Base-by-base conservation (phyloP, 2,888 invertebrate species). In the Harpalus rufipes region DNA sequence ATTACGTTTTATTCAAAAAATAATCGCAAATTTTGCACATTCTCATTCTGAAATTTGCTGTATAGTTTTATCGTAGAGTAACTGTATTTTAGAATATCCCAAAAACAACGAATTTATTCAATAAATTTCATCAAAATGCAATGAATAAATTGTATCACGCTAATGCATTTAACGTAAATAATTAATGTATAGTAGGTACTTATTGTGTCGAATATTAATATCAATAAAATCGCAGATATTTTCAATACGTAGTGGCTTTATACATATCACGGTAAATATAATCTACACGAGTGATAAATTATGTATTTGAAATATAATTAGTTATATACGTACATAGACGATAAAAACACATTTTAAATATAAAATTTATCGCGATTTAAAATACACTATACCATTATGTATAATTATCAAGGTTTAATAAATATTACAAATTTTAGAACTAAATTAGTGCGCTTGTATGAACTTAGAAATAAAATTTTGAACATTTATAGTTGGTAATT, bases 161-260 rank as follows among this genome's bases (percentile, higher is more conserved):
- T 78, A 61, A 79, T 7, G 21, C 79, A 79, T 79, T 14, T 39
- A 59, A 58, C 25, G 32, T 58, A 78, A 79, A 44, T 56, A 78
- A 58, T 25, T 78, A 44, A 51, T 8, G 32, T 79, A 61, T 79
- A 61, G 72, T 74, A 74, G 59, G 21, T 82, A 74, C 74, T 16
- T 82, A 82, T 83, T 83, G 83, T 83, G 83, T 83, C 83, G 83
- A 83, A 83, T 83, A 76, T 21, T 59, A 76, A 83, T 63, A 83
- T 59, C 56, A 56, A 58, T 82, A 25, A 74, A 59, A 56, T 74
- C 72, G 58, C 61, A 76, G 78, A 84, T 84, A 21, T 58, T 39
- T 84, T 78, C 61, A 78, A 61, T 68, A 32, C 51, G 63, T 41
- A 81, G 16, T 32, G 8, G 16, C 14, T 10, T 25, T 41, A 59